A percentile compares a stretch with the other conserved stretches of the same genome.
Evolutionary conservation across 2,888 invertebrate genomes (phyloP).

Genomic region (Synanthedon formicaeformis): DNA sequence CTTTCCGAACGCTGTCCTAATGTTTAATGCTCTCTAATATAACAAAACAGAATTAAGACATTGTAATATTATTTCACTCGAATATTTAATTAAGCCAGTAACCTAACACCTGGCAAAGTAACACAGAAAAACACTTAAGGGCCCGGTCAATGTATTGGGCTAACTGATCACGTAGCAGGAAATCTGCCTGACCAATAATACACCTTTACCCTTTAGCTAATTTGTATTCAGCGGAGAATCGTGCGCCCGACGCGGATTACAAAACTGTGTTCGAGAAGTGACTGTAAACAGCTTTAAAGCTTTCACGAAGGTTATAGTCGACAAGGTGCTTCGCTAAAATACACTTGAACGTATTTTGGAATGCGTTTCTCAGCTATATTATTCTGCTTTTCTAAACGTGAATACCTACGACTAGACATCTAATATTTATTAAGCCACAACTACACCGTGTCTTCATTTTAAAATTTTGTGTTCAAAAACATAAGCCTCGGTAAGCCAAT

Average conservation of each 20-base stretch:
- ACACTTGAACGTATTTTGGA: background rate
- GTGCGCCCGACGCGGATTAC: conserved; percentile 34
- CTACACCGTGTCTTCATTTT: too few species aligned
- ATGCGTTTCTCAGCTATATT: too few species aligned
- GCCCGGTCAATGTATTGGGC: conserved; percentile 28
- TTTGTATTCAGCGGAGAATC: conserved; percentile 38
- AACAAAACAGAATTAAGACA: too few species aligned
- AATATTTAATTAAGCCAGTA: background rate
- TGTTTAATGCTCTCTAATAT: too few species aligned
- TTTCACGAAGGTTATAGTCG: conserved; percentile 28
- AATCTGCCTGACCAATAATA: conserved; percentile 55
- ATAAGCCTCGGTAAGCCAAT: too few species aligned
- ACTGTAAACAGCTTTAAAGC: conserved; percentile 42
- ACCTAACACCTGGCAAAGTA: conserved; percentile 3
- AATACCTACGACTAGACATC: too few species aligned
- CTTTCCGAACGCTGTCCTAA: too few species aligned
- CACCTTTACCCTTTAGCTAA: conserved; percentile 43
- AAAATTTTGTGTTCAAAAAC: too few species aligned
- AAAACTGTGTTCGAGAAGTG: conserved; percentile 20
- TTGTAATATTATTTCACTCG: background rate
- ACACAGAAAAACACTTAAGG: conserved; percentile 42
- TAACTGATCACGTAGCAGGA: conserved; percentile 42
- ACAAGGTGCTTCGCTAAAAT: background rate
- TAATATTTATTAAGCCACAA: too few species aligned
- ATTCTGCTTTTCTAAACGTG: too few species aligned